Base-by-base conservation (phyloP, 2,888 invertebrate species). In the Limnephilus lunatus region DNA sequence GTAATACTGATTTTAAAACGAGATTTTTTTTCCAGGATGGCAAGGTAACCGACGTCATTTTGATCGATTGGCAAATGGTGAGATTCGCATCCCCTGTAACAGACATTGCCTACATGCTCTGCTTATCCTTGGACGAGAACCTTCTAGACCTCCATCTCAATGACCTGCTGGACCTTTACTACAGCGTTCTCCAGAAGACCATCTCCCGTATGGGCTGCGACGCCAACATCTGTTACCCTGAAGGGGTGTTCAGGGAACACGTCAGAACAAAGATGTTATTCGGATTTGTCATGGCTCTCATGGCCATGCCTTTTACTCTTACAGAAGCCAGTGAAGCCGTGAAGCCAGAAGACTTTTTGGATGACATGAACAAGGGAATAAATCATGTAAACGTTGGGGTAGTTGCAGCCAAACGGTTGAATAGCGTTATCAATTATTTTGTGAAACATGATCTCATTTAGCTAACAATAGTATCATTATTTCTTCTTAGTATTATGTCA, bases 61-160 rank as follows among this genome's bases (percentile, higher is more conserved):
- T 92, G 25, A 39, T 92, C 3, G 93, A 93, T 39, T 93, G 93
- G 93, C 93, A 93, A 81, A 32, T 91, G 4, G 31, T 81, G 14
- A 85, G 91, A 19, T 53, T 80, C 25, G 91, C 93, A 12, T 92
- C 93, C 19, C 93, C 93, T 12, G 89, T 80, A 0, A 93, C 91
- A 4, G 93, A 93, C 68, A 31, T 93, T 12, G 44, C 92, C 30
- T 92, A 92, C 89, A 35, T 92, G 48, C 48, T 92, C 11, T 93
- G 90, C 30, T 39, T 91, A 30, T 90, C 92, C 5, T 81, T 89
- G 85, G 92, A 93, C 12, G 68, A 89, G 80, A 35, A 53, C 14
- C 68, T 91, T 7, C 82, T 92, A 68, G 81, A 91, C 1, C 39
- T 32, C 15, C 90, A 89, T 32, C 88, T 89, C 4, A 4, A 83